These are phyloP conservation scores for Zaprionus taronus DNA, from an alignment of 1,140 invertebrate species.

Conservation along the genomic window DNA sequence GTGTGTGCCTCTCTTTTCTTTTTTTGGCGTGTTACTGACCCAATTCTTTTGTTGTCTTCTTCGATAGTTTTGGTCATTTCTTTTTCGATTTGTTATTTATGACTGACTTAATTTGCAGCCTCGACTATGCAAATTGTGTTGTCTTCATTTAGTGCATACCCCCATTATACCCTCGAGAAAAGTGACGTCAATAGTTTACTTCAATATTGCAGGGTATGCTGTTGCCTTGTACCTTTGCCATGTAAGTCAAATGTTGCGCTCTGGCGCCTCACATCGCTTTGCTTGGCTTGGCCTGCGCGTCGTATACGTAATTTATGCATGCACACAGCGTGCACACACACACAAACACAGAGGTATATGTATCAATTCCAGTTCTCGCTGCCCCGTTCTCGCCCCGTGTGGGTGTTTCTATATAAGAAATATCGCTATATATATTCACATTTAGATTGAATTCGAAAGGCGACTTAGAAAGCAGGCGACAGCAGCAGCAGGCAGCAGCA, in stretches of 20 bases:
- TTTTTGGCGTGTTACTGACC: slow-evolving; percentile 74
- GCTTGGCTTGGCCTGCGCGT: slow-evolving; percentile 46
- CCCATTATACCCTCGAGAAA: slow-evolving; percentile 11
- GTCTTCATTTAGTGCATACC: slow-evolving; percentile 12
- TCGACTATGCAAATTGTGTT: slow-evolving; percentile 69
- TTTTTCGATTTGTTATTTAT: slow-evolving; percentile 80
- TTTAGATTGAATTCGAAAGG: slow-evolving; percentile 78
- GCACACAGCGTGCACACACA: slow-evolving; percentile 59
- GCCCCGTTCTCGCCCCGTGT: slow-evolving; percentile 29
- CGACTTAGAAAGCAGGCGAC: slow-evolving; percentile 46
- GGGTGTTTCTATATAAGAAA: slow-evolving; percentile 34
- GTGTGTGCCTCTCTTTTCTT: slow-evolving; percentile 34
- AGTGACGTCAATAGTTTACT: not conserved
- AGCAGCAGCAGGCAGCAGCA: too few species aligned
- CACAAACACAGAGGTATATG: slow-evolving; percentile 44
- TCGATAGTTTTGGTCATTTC: slow-evolving; percentile 68
- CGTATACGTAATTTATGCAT: slow-evolving; percentile 82
- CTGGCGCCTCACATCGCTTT: not conserved
- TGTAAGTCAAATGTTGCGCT: slow-evolving; percentile 58
- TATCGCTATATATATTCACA: slow-evolving; percentile 44
- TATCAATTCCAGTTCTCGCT: slow-evolving; percentile 67
- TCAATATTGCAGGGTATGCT: slow-evolving; percentile 8
- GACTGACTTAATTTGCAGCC: slow-evolving; percentile 74
- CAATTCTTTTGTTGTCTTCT: slow-evolving; percentile 73
- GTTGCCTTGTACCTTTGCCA: slow-evolving; percentile 29